Percentiles rank a stretch among this genome's conserved stretches.
Conservation (phyloP, 2,888 invertebrate species). For the Venusia cambrica region DNA sequence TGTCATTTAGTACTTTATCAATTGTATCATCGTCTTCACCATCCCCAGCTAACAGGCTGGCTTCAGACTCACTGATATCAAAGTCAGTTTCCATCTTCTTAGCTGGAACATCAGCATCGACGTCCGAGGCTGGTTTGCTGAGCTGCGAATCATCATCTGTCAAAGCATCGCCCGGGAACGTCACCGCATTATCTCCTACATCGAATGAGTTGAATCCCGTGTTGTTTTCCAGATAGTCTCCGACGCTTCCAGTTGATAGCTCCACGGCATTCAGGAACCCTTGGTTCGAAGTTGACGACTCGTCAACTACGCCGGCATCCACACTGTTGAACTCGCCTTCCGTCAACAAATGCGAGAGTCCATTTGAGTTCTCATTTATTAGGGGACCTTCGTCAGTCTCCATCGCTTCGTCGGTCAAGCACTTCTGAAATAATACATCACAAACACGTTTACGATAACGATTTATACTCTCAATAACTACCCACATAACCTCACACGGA, state of each 20-base stretch:
- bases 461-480: background rate
- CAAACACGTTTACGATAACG: background rate
- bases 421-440: slow-evolving; percentile 53
- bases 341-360: slow-evolving; percentile 67
- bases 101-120: slow-evolving; percentile 56
- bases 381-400: slow-evolving; percentile 71
- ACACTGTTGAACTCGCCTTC: slow-evolving; percentile 73
- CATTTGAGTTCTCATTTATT: slow-evolving; percentile 73
- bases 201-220: slow-evolving; percentile 66
- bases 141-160: slow-evolving; percentile 66
- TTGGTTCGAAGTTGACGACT: slow-evolving; percentile 71
- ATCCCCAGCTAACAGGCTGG: slow-evolving; percentile 36
- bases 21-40: slow-evolving; percentile 34
- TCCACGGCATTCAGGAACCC: slow-evolving; percentile 73
- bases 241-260: slow-evolving; percentile 70
- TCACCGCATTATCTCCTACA: slow-evolving; percentile 72
- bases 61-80: slow-evolving; percentile 42
- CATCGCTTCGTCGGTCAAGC: slow-evolving; percentile 63
- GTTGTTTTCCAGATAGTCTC: slow-evolving; percentile 70
- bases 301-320: slow-evolving; percentile 63
- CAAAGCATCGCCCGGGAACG: slow-evolving; percentile 64
- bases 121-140: slow-evolving; percentile 56
- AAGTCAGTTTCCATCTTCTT: slow-evolving; percentile 45
- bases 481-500: slow-evolving; percentile 38
- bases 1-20: slow-evolving; percentile 22